Evolutionary conservation across 92 coral and sea anemone genomes (phyloP).

Genomic region (Paramuricea clavata): DNA sequence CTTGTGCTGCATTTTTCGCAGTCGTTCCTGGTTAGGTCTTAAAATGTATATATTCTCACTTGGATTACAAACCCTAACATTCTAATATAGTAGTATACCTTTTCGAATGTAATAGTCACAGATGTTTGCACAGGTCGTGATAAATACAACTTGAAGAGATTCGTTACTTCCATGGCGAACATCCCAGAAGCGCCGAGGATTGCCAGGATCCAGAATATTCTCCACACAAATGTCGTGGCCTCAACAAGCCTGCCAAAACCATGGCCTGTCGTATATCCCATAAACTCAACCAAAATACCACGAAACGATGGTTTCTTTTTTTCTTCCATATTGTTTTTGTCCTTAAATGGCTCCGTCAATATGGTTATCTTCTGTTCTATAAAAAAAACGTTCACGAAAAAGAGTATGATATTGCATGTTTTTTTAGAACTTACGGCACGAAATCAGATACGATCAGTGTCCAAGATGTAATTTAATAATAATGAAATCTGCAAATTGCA

Average conservation of each 20-base stretch:
- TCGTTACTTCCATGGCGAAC: neutral
- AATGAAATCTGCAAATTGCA: too few relatives aligned
- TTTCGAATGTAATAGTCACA: neutral
- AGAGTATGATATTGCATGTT: too few relatives aligned
- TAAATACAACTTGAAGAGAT: neutral
- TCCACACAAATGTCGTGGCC: neutral
- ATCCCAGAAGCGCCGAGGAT: neutral
- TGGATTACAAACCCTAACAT: too few relatives aligned
- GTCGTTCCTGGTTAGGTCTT: too few relatives aligned
- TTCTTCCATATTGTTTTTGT: neutral
- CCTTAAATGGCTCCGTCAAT: neutral
- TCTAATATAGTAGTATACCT: neutral
- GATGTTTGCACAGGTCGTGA: neutral
- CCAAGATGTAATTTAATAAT: too few relatives aligned
- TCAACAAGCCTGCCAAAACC: neutral
- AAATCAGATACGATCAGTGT: too few relatives aligned
- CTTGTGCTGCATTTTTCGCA: too few relatives aligned
- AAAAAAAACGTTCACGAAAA: too few relatives aligned
- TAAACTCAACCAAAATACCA: too few relatives aligned
- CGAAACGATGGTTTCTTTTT: neutral
- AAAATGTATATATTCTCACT: too few relatives aligned
- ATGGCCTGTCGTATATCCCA: neutral
- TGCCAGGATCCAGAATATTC: neutral
- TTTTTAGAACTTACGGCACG: too few relatives aligned
- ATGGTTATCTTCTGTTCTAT: neutral